Evolutionary conservation across 2,797 vertebrate genomes (phyloP), one percentile per base, ranked within the genome.

Genomic region (Urocyon cinereoargenteus): DNA sequence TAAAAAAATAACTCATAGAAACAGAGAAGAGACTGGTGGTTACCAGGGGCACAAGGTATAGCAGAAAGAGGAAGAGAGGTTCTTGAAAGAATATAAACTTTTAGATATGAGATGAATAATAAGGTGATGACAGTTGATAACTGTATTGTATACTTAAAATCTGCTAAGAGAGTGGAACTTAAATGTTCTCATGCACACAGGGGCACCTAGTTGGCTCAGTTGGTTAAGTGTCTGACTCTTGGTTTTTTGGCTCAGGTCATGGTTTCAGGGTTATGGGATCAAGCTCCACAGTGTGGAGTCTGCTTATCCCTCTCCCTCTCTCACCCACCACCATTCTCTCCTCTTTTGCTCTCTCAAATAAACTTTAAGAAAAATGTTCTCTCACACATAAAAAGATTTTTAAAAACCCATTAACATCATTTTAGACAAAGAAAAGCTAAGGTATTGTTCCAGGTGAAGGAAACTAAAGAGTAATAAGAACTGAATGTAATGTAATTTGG

Each of bases 361-460:
- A 57, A 19, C 55, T 57, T 57, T 21, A 57, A 19, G 16, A 55
- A 55, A 72, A 87, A 59, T 59, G 18, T 88, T 88, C 26, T 59
- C 34, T 22, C 36, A 34, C 11, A 49, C 64, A 6, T 15, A 68
- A 34, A 68, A 68, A 72, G 36, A 40, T 40, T 72, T 64, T 24
- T 3, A 72, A 72, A 72, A 72, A 8, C 64, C 64, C 40, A n/a
- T 55, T 40, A 28, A 61, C 31, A 15, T 70, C 49, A 87, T 66
- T 89, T 77, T 81, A 82, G 59, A 82, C 9, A 70, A 94, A 72
- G 36, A 85, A 73, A 97, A 10, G n/a, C 51, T 51, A 66, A 49
- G 22, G 13, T 68, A 18, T 24, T 73, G 6, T 89, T 86, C 15
- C 51, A 89, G 34, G 68, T 86, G 28, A 92, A 79, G 49, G 45